phyloP scores from a whole-genome alignment of 2,797 vertebrate genomes.

The Mastacembelus armatus region DNA sequence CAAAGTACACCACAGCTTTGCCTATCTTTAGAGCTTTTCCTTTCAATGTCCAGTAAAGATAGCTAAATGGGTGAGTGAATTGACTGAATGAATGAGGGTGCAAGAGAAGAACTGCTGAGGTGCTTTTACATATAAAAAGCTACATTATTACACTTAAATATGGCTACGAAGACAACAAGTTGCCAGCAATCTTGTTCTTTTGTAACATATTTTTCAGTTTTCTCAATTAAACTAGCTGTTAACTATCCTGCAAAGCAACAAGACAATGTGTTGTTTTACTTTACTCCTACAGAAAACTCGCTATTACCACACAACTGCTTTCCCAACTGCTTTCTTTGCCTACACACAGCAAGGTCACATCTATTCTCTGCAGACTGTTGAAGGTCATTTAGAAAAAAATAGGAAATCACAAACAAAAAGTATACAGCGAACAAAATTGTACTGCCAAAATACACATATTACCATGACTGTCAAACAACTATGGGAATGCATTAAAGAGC shows the following conservation, averaged over 20 bases:
- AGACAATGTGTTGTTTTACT: slow-evolving; percentile 4
- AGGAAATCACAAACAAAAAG: slow-evolving; percentile 1
- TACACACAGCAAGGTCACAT: not conserved
- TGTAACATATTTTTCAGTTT: not conserved
- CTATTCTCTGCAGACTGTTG: slow-evolving; percentile 10
- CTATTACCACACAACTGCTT: not conserved
- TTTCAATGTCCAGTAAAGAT: not conserved
- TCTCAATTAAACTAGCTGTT: not conserved
- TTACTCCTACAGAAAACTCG: slow-evolving; percentile 7
- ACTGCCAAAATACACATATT: too few relatives aligned
- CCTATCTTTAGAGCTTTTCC: not conserved
- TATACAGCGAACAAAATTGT: not conserved
- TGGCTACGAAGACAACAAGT: not conserved
- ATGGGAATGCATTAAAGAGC: not conserved
- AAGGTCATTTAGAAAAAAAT: slow-evolving; percentile 20
- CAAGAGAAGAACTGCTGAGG: not conserved
- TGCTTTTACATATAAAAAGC: not conserved
- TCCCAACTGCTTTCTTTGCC: slow-evolving; percentile 11
- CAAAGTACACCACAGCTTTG: too few relatives aligned
- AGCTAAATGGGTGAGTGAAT: not conserved
- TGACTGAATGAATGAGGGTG: not conserved
- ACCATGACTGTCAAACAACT: not conserved
- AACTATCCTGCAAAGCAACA: not conserved
- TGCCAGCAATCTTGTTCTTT: not conserved
- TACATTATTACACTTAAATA: not conserved